phyloP scores from a whole-genome alignment of 2,888 invertebrate genomes.

The Anagyrus pseudococci region DNA sequence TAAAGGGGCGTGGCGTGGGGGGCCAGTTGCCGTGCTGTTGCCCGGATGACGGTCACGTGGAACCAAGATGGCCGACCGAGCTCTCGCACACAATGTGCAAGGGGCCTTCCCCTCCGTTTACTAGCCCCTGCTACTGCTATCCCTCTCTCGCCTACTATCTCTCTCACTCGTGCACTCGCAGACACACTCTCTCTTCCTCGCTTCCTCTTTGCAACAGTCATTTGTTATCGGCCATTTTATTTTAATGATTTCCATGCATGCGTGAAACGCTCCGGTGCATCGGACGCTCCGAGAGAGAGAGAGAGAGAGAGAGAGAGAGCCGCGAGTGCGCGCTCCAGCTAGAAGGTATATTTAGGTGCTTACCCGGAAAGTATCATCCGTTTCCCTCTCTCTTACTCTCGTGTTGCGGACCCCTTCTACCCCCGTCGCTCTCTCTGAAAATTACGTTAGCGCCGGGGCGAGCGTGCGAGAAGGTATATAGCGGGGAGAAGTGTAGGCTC shows the following conservation, averaged over 20 bases:
- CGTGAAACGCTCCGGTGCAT: slow-evolving; percentile 59
- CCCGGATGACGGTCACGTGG: slow-evolving; percentile 63
- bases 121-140: slow-evolving; percentile 15
- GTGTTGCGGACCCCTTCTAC: neutral
- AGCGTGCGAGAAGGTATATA: neutral
- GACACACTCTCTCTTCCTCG: slow-evolving; percentile 9
- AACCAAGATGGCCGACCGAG: slow-evolving; percentile 59
- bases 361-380: slow-evolving; percentile 26
- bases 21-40: slow-evolving; percentile 45
- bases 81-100: slow-evolving; percentile 6
- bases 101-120: slow-evolving; percentile 14
- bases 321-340: slow-evolving; percentile 28
- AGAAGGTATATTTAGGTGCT: slow-evolving; percentile 42
- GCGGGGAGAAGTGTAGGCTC: too few relatives aligned
- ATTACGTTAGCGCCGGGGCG: slow-evolving; percentile 20
- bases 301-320: too few relatives aligned
- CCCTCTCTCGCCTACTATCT: slow-evolving; percentile 13
- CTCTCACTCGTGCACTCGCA: neutral
- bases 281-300: slow-evolving; percentile 50
- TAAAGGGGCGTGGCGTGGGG: slow-evolving; percentile 61
- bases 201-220: slow-evolving; percentile 59
- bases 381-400: slow-evolving; percentile 11
- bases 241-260: slow-evolving; percentile 63
- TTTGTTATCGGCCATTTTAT: slow-evolving; percentile 63
- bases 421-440: slow-evolving; percentile 15